Base-by-base conservation (phyloP, 2,797 vertebrate genomes). In the Thripadectes ignobilis region DNA sequence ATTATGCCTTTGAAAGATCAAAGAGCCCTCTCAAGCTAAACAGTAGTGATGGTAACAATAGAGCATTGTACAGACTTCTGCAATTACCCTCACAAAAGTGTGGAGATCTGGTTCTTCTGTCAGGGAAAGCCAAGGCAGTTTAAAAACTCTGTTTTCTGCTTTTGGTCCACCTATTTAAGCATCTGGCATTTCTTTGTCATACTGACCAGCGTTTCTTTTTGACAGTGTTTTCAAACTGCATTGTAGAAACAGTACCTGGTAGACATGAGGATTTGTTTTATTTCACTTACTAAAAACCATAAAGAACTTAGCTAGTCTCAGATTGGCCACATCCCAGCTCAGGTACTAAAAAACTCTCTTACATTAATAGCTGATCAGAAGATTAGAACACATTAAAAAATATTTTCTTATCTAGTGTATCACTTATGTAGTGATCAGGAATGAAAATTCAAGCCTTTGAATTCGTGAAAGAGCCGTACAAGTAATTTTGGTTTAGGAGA, bases 1-100 rank as follows among this genome's bases (percentile, higher is more conserved):
- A 51, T 80, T 82, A 71, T 38, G 41, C 29, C 45, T 89, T 65
- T 92, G 83, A 75, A 92, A 90, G 66, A 88, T 76, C 92, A 83
- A 77, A 85, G 43, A 95, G n/a, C 23, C 45, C 32, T 91, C 57
- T 85, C 54, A 67, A 87, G 41, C 75, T 74, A 45, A 89, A 78
- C 36, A 55, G 72, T 14, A 51, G 41, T 19, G 26, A 61, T 38
- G 15, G 45, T 65, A 91, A 97, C 67, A 93, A 89, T 62, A 76
- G 12, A 69, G 14, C n/a, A 66, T 30, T 43, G 63, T 18, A 46
- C 30, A 87, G 81, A 75, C 26, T 91, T 68, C 49, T 41, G n/a
- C 46, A 94, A 81, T 77, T 80, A 75, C 29, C 19, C 36, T 51
- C 54, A 89, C 57, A 89, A 77, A 96, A 79, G 43, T 2, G 0